Conservation (phyloP, 2,797 vertebrate genomes). For the Schizopygopsis pylzovi region DNA sequence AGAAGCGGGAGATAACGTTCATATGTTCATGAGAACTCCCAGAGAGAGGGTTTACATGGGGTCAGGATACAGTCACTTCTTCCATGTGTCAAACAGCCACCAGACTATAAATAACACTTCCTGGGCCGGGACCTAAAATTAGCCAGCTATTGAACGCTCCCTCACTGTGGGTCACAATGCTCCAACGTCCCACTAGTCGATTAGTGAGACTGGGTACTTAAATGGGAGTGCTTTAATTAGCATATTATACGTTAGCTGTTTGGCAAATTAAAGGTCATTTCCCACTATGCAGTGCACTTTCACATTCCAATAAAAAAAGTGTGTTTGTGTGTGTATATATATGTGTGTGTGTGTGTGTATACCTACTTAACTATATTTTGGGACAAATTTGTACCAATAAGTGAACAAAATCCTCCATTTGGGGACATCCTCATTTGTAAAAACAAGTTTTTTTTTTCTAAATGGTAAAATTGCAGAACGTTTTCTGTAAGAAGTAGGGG, state of each 20-base stretch:
- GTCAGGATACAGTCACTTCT: constrained; percentile 53
- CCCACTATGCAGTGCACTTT: background rate
- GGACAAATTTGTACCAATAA: too few species aligned
- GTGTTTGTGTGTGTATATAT: too few species aligned
- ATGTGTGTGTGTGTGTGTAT: too few species aligned
- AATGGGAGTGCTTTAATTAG: background rate
- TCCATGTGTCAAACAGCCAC: constrained; percentile 56
- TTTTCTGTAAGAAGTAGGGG: too few species aligned
- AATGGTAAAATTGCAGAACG: too few species aligned
- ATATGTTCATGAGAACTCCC: constrained; percentile 33
- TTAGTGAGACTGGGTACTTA: background rate
- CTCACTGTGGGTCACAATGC: background rate
- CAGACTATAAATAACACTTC: constrained; percentile 58
- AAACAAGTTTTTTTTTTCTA: too few species aligned
- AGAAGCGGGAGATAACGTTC: constrained; percentile 14
- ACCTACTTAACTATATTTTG: too few species aligned
- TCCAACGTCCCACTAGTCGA: background rate
- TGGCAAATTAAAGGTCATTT: background rate
- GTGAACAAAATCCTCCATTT: too few species aligned
- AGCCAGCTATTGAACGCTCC: constrained; percentile 48
- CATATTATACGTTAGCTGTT: background rate
- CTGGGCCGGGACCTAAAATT: constrained; percentile 53
- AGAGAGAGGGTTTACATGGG: constrained; percentile 42
- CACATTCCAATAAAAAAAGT: too few species aligned
- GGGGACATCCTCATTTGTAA: too few species aligned